A percentile compares a stretch with the other conserved stretches of the same genome.
phyloP scores from a whole-genome alignment of 2,113 vertebrate genomes.

The Campylorhamphus procurvoides region DNA sequence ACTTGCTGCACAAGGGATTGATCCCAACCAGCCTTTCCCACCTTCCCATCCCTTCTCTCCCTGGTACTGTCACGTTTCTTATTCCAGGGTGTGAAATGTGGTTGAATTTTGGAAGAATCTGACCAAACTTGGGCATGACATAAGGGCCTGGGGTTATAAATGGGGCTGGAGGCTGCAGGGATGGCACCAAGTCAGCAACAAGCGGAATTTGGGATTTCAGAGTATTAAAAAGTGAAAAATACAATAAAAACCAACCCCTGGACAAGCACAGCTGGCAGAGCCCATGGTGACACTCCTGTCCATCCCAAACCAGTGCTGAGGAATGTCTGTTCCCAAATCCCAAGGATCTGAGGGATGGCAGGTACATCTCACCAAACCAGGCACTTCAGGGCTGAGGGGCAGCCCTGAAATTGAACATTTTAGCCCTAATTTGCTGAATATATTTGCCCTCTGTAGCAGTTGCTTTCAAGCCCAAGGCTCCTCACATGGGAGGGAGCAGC shows the following conservation, averaged over 20 bases:
- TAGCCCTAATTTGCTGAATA: background rate
- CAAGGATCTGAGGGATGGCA: background rate
- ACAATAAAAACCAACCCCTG: background rate
- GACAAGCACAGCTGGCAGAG: background rate
- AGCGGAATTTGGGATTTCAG: background rate
- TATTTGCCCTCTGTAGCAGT: background rate
- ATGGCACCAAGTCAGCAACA: background rate
- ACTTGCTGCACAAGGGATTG: rapidly evolving
- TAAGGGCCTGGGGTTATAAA: too few relatives aligned
- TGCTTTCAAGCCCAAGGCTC: background rate
- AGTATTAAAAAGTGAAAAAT: background rate
- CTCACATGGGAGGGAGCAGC: background rate
- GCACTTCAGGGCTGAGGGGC: background rate
- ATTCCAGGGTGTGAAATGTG: rapidly evolving
- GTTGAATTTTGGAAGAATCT: background rate
- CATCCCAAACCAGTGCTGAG: background rate
- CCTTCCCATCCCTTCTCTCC: background rate
- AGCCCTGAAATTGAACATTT: rapidly evolving
- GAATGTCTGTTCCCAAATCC: background rate
- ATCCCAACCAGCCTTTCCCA: background rate
- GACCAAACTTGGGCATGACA: background rate
- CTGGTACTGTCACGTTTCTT: rapidly evolving
- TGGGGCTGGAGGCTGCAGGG: rapidly evolving
- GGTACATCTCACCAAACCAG: rapidly evolving
- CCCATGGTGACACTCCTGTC: background rate